Percentiles rank a stretch among this genome's conserved stretches.
Evolutionary conservation across 2,113 vertebrate genomes (phyloP).

Genomic region (Octodon degus): DNA sequence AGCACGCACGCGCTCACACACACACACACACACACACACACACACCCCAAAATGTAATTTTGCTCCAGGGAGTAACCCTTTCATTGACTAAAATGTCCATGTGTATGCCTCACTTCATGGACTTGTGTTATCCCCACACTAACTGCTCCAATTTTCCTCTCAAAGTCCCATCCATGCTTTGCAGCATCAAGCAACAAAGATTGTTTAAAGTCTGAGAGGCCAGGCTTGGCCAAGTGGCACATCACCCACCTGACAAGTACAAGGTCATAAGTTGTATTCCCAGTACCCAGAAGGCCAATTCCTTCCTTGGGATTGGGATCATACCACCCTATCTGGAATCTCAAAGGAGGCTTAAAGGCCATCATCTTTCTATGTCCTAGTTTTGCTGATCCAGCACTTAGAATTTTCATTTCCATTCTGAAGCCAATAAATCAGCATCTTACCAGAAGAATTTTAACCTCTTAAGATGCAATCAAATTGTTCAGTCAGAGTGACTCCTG

Average conservation of each 20-base stretch:
- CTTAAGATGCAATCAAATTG: constrained; percentile 76
- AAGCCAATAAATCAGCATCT: constrained; percentile 81
- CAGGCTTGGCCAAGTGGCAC: neutral
- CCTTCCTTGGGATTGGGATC: constrained; percentile 31
- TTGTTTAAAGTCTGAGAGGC: neutral
- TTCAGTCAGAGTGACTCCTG: constrained; percentile 73
- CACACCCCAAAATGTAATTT: neutral
- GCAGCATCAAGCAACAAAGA: neutral
- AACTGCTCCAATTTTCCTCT: neutral
- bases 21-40: neutral
- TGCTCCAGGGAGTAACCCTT: neutral
- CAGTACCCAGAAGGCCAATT: neutral
- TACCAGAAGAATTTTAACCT: constrained; percentile 79
- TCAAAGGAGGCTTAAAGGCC: constrained; percentile 58
- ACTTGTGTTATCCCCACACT: neutral
- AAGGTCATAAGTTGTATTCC: no score
- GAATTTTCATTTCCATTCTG: constrained; percentile 79
- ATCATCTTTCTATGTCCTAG: constrained; percentile 47
- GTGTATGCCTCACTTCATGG: neutral
- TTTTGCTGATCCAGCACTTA: constrained; percentile 77
- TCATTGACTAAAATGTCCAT: neutral
- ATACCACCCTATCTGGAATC: constrained; percentile 36
- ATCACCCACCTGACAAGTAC: no score
- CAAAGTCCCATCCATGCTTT: neutral
- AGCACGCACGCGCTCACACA: neutral